Base-by-base conservation (phyloP, 1,140 invertebrate species). In the Cherax destructor region DNA sequence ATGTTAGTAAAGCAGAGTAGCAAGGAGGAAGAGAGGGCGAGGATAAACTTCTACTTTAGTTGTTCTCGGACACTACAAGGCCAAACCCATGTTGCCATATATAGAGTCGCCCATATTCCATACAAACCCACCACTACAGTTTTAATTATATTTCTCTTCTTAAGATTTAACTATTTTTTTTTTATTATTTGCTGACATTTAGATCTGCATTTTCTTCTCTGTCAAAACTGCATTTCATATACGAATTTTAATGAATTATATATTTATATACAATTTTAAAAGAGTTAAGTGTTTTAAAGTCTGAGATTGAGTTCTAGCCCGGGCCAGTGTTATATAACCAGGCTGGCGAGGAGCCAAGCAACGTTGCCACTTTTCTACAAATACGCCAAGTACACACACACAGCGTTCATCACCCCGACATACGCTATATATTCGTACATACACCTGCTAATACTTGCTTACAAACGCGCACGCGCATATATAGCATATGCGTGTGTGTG, bases 41-140 rank as follows among this genome's bases (percentile, higher is more conserved):
- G 7, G 69, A 74, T 24, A 74, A 74, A 24, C 9, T 11, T 3
- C 16, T 24, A 74, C n/a, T 74, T 30, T 74, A 74, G 21, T 6
- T 11, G 69, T n/a, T 11, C 24, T 74, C 69, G 69, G 69, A 74
- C 69, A 30, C n/a, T 30, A 6, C 69, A 74, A 74, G 69, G 69
- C 69, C 69, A 74, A 69, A 30, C 69, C 4, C 30, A n/a, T 74
- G 69, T 74, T 74, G 69, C 69, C 69, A 74, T 74, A 74, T 11
- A 74, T 30, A 74, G 7, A 11, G 69, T 74, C 69, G 1, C 69
- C 69, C 69, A 74, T 74, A 74, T 74, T 74, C 69, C 69, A 74
- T 74, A 74, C 69, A 74, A 74, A 56, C 52, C 9, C 52, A 41
- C 30, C 30, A 41, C 30, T 41, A 41, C 30, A 41, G 30, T 41